Evolutionary conservation across 2,888 invertebrate genomes (phyloP).

Genomic region (Smittia sp.): DNA sequence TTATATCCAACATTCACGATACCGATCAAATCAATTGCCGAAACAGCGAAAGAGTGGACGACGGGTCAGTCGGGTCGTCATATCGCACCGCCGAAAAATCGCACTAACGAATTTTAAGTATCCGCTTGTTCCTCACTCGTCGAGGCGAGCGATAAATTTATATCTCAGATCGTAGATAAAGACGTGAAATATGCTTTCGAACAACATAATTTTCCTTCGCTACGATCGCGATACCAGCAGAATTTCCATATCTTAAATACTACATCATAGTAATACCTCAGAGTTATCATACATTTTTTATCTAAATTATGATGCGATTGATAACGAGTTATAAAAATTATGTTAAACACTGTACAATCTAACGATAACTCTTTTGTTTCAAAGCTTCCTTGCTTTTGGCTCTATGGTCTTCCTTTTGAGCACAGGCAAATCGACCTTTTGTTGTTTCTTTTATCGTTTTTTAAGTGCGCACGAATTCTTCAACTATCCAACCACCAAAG

Average conservation of each 20-base stretch:
- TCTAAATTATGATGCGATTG: conserved; percentile 24
- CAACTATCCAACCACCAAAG: not conserved
- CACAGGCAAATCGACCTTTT: not conserved
- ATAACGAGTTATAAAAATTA: conserved; percentile 29
- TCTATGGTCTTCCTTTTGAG: not conserved
- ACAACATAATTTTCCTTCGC: conserved; percentile 31
- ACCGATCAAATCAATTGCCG: conserved; percentile 6
- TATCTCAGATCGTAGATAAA: conserved; percentile 31
- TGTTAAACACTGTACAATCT: conserved; percentile 34
- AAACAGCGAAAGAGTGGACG: not conserved
- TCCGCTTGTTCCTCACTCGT: conserved; percentile 1
- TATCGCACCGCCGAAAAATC: conserved; percentile 16
- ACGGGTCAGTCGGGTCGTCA: not conserved
- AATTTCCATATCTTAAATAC: conserved; percentile 24
- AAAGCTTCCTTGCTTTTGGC: not conserved
- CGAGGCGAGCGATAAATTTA: conserved; percentile 21
- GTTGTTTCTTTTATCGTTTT: conserved; percentile 3
- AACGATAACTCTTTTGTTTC: conserved; percentile 4
- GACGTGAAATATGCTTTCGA: conserved; percentile 24
- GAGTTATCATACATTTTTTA: conserved; percentile 36
- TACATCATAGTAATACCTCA: conserved; percentile 39
- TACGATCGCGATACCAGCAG: not conserved
- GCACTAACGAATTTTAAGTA: conserved; percentile 13
- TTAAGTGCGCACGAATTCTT: conserved; percentile 14
- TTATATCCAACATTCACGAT: conserved; percentile 15